Percentiles rank a stretch among this genome's conserved stretches.
Conservation (phyloP, 2,113 vertebrate genomes). For the Sciurus niger region DNA sequence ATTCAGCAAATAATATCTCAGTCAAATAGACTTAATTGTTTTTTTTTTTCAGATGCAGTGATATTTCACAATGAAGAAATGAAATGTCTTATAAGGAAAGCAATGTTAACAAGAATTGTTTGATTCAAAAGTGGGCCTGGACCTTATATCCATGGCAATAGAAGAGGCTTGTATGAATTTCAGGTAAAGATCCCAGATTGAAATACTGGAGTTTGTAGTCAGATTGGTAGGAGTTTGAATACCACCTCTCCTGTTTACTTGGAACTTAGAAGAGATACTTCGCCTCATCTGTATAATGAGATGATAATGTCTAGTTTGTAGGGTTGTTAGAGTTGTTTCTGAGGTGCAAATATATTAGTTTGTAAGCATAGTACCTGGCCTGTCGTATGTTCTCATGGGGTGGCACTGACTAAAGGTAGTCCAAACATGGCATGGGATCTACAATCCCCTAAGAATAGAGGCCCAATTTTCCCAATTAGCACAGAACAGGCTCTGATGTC, state of each 20-base stretch:
- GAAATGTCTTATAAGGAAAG: slow-evolving; percentile 1
- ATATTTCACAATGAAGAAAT: slow-evolving; percentile 42
- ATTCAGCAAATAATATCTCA: slow-evolving; percentile 50
- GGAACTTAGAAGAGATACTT: not conserved
- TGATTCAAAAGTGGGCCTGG: slow-evolving; percentile 17
- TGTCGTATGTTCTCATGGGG: not conserved
- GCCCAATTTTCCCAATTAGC: not conserved
- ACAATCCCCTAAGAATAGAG: not conserved
- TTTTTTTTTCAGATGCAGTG: slow-evolving; percentile 25
- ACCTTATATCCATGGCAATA: not conserved
- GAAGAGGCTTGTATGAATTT: not conserved
- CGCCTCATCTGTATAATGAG: not conserved
- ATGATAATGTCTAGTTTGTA: not conserved
- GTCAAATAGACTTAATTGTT: not conserved
- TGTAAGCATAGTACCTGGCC: not conserved
- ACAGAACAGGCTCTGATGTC: not conserved
- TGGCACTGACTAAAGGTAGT: not conserved
- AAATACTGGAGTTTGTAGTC: not conserved
- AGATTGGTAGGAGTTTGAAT: slow-evolving; percentile 18
- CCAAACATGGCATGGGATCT: no score
- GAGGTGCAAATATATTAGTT: not conserved
- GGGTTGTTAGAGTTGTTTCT: not conserved
- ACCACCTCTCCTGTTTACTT: not conserved
- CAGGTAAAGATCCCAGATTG: not conserved
- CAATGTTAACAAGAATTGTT: slow-evolving; percentile 51